These are phyloP conservation scores for Melanostigma gelatinosum DNA, from an alignment of 2,113 vertebrate genomes.

Conservation along the genomic window DNA sequence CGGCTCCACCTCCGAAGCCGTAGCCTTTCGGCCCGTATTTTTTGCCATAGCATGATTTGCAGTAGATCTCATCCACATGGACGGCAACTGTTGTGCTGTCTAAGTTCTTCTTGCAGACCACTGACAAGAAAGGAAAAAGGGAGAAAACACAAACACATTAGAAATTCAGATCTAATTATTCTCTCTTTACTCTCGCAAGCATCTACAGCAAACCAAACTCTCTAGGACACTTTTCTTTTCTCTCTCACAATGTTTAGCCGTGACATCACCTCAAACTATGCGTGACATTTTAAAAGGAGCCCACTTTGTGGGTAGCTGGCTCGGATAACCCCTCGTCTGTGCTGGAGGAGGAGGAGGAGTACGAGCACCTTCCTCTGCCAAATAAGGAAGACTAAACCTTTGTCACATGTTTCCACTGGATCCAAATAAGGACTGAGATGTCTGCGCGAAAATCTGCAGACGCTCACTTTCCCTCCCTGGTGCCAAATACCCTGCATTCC, in stretches of 20 bases:
- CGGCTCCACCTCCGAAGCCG: conserved; percentile 92
- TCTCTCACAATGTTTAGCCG: neutral
- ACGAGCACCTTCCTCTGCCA: conserved; percentile 60
- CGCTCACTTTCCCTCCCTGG: conserved; percentile 33
- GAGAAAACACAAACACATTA: neutral
- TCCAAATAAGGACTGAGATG: conserved; percentile 74
- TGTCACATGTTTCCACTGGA: conserved; percentile 59
- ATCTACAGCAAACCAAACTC: neutral
- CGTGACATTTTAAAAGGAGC: conserved; percentile 25
- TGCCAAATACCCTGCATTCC: conserved; percentile 73
- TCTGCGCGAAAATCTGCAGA: conserved; percentile 55
- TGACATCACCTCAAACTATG: conserved; percentile 26
- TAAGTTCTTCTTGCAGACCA: conserved; percentile 96
- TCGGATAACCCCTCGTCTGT: conserved; percentile 41
- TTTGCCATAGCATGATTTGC: conserved; percentile 96
- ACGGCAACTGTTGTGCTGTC: conserved; percentile 96
- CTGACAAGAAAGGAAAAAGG: conserved; percentile 65
- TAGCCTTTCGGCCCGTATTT: conserved; percentile 98
- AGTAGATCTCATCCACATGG: conserved; percentile 95
- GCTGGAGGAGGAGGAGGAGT: conserved; percentile 5
- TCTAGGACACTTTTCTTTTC: neutral
- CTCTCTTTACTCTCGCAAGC: neutral
- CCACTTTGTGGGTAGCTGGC: neutral
- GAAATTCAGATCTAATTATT: neutral
- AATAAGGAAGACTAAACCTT: conserved; percentile 64